These are phyloP conservation scores for Leptinotarsa rubiginosa DNA, from an alignment of 2,888 invertebrate genomes.

Conservation along the genomic window DNA sequence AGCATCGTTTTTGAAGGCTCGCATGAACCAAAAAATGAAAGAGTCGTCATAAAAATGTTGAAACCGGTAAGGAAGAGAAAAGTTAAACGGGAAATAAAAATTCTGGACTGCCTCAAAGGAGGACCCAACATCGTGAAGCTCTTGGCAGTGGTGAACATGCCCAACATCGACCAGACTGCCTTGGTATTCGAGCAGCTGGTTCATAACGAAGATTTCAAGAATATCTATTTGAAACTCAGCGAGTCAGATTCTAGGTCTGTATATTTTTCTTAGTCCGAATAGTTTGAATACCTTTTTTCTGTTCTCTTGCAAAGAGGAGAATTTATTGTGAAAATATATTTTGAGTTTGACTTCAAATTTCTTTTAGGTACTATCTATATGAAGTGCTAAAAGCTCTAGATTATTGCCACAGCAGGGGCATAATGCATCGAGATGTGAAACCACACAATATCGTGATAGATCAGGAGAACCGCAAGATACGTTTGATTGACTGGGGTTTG, in stretches of 20 bases:
- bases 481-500: conserved; percentile 64
- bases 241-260: conserved; percentile 58
- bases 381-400: conserved; percentile 66
- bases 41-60: conserved; percentile 63
- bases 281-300: too few species aligned
- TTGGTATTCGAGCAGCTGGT: conserved; percentile 62
- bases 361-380: conserved; percentile 62
- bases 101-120: conserved; percentile 62
- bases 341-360: conserved; percentile 2
- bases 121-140: conserved; percentile 62
- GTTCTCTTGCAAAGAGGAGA: too few species aligned
- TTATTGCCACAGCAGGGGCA: conserved; percentile 64
- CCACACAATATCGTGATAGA: conserved; percentile 65
- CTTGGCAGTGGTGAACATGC: conserved; percentile 56
- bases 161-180: conserved; percentile 56
- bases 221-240: conserved; percentile 61
- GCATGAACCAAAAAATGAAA: conserved; percentile 57
- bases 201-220: conserved; percentile 63
- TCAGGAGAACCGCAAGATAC: conserved; percentile 57
- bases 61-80: conserved; percentile 64
- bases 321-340: background rate
- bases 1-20: conserved; percentile 64
- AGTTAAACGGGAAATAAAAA: conserved; percentile 64
- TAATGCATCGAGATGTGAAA: conserved; percentile 65
- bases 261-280: background rate